Evolutionary conservation across 1,140 invertebrate species (phyloP), one percentile per base, ranked within the genome.

Genomic region (Drosophila grimshawi): DNA sequence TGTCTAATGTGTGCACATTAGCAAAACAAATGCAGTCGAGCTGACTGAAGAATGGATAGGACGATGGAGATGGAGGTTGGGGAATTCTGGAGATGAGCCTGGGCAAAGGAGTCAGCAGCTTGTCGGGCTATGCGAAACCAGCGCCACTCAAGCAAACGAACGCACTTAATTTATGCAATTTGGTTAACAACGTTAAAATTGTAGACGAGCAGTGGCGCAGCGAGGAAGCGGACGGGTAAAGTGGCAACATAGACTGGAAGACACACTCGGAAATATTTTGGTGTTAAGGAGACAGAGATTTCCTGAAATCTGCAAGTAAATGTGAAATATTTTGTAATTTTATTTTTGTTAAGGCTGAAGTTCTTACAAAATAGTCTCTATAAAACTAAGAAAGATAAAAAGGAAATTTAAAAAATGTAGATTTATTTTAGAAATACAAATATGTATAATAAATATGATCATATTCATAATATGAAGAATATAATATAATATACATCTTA

Each of bases 181-280:
- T 89, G 80, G 85, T 89, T 89, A 89, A 89, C 85, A 89, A 89
- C 85, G 85, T 89, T 89, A 89, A 89, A 89, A 89, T 89, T 89
- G 85, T 85, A 89, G 85, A 80, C 77, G 46, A 78, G 75, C 41
- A 11, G 41, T 19, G 52, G 52, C 30, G 48, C 27, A 48, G 60
- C 53, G 43, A 8, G 27, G 35, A 5, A 19, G 6, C 27, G 39
- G 46, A 3, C 6, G 3, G 8, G 32, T 0, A 6, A 11, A 45
- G 39, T 8, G 11, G 30, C 49, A 33, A 35, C 48, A 29, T 33
- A 60, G 27, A 60, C 30, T 30, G 1, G 33, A 5, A n/a, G 30
- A 11, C 5, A 30, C 49, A 27, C 49, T 52, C 19, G 19, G 19
- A 19, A 19, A 19, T 19, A 19, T 19, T 19, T 19, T 19, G 19